These are phyloP conservation scores for Vimba vimba DNA, from an alignment of 2,113 vertebrate genomes.

Conservation along the genomic window DNA sequence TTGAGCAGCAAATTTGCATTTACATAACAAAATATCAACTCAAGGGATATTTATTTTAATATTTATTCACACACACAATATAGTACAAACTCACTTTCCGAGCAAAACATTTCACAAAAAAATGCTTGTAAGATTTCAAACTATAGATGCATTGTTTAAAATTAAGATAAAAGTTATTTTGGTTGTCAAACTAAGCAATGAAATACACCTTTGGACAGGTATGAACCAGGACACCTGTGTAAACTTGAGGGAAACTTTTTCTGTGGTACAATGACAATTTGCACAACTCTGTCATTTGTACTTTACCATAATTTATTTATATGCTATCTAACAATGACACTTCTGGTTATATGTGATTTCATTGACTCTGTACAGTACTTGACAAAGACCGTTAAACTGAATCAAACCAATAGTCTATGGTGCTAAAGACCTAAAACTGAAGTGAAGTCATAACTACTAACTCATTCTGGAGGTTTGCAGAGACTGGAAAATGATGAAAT, in stretches of 20 bases:
- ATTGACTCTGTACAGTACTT: neutral
- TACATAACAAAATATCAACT: too few relatives aligned
- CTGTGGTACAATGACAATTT: neutral
- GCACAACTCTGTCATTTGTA: neutral
- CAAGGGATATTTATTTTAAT: too few relatives aligned
- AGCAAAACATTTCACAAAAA: neutral
- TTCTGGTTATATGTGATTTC: neutral
- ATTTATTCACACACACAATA: too few relatives aligned
- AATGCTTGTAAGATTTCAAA: neutral
- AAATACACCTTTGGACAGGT: neutral
- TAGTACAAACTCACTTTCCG: too few relatives aligned
- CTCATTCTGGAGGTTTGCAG: neutral
- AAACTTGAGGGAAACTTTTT: neutral
- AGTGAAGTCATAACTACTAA: neutral
- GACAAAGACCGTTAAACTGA: neutral
- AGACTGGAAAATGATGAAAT: slow-evolving; percentile 22
- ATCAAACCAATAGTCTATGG: neutral
- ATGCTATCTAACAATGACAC: neutral
- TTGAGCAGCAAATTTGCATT: too few relatives aligned
- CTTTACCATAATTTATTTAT: neutral
- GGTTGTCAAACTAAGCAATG: neutral
- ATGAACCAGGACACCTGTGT: neutral
- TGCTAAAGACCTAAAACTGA: neutral
- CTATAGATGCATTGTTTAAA: neutral
- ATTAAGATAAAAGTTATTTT: neutral